Evolutionary conservation across 2,113 vertebrate species (phyloP).

Genomic region (Otis tarda): DNA sequence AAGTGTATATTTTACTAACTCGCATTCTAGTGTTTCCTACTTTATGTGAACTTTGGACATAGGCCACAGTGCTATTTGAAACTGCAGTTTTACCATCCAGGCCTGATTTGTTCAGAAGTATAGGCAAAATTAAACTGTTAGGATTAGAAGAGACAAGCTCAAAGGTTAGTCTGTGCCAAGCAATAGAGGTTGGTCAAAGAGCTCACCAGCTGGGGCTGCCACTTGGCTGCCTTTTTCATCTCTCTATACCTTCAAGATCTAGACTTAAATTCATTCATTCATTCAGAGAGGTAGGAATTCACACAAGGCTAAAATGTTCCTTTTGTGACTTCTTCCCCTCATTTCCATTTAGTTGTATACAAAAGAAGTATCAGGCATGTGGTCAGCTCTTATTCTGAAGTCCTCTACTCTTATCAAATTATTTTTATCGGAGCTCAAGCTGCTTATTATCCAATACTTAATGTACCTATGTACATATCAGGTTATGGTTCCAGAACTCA

Average conservation of each 20-base stretch:
- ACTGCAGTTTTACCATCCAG: background rate
- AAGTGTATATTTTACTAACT: background rate
- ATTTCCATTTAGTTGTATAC: background rate
- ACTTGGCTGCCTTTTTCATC: background rate
- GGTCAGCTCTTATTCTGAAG: background rate
- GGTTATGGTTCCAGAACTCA: background rate
- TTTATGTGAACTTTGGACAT: background rate
- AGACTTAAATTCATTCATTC: background rate
- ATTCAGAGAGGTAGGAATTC: background rate
- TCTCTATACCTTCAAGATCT: background rate
- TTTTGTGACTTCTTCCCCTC: background rate
- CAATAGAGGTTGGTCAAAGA: background rate
- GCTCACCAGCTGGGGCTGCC: background rate
- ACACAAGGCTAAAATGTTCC: background rate
- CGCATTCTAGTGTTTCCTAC: background rate
- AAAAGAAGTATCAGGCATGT: background rate
- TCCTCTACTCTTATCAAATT: background rate
- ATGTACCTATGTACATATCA: background rate
- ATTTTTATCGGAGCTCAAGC: background rate
- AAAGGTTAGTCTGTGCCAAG: background rate
- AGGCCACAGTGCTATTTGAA: background rate
- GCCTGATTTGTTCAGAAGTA: background rate
- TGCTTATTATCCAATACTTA: background rate
- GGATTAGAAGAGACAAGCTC: background rate
- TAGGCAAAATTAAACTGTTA: background rate